Evolutionary conservation across 2,797 vertebrate species (phyloP), one percentile per base, ranked within the genome.

Genomic region (Epinephelus coioides): DNA sequence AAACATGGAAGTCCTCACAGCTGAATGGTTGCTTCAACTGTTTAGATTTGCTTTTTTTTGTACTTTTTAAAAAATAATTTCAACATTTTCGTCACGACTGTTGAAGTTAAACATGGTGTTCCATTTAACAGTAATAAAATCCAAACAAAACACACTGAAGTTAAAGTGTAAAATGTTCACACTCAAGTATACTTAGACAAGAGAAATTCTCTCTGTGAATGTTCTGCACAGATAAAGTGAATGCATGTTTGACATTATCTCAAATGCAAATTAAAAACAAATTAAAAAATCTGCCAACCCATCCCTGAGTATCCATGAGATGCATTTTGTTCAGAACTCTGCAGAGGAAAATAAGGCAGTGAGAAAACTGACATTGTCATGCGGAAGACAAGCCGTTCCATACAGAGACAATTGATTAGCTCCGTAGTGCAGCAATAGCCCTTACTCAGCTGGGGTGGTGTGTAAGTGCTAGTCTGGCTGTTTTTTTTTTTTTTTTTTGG

Each of bases 341-440:
- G 49, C 57, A 86, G 69, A 88, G 62, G 69, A 79, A 89, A 87
- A 84, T 59, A 79, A 79, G 50, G 54, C 81, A 68, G 47, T 34
- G 69, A 55, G 11, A 57, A 82, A 85, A 91, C 76, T 76, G 85
- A 91, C 90, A 89, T 81, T 83, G 89, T 90, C 90, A 90, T 83
- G 74, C 70, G 84, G 86, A 90, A 87, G 85, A 86, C 83, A 64
- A 85, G 85, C 61, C 19, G 72, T 84, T 90, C 91, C 87, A 82
- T 81, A 91, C 84, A 89, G 84, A 92, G 81, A 94, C 91, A 94
- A 95, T 94, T 93, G 94, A 95, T 95, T 95, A 88, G 86, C 91
- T 89, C 86, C 78, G 72, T 91, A 86, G 89, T 23, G 67, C 79
- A 79, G 91, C 86, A 53, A 88, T 93, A 93, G 91, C 69, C 93